Conservation (phyloP, 92 coral and sea anemone genomes). For the Bergia puertoricense region DNA sequence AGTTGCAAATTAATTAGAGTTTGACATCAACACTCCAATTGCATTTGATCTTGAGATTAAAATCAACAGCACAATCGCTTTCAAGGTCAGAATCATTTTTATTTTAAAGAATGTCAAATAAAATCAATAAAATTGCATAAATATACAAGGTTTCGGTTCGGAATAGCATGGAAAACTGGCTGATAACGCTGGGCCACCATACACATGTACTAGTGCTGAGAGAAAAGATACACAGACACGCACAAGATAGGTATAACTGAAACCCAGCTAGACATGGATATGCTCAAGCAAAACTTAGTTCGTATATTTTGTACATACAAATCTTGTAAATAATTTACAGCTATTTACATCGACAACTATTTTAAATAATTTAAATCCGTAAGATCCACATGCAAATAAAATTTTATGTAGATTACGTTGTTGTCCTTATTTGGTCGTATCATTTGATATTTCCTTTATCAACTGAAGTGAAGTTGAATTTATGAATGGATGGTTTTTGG, state of each 20-base stretch:
- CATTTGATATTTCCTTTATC: neutral
- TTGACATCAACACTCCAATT: too few species aligned
- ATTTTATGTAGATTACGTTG: neutral
- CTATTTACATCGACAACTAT: neutral
- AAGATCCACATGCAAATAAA: conserved; percentile 3
- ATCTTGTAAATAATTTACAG: conserved; percentile 6
- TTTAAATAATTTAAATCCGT: neutral
- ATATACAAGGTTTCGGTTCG: too few species aligned
- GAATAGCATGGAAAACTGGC: too few species aligned
- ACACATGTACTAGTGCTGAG: neutral
- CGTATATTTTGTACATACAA: neutral
- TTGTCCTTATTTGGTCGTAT: neutral
- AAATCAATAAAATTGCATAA: too few species aligned
- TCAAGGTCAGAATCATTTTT: too few species aligned
- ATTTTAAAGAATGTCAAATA: too few species aligned
- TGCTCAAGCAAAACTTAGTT: neutral
- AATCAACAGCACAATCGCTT: too few species aligned
- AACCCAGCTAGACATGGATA: neutral
- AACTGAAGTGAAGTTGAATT: neutral
- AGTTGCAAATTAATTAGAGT: too few species aligned
- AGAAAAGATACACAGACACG: neutral
- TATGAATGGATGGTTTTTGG: too few species aligned
- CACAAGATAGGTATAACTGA: neutral
- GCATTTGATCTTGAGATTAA: too few species aligned
- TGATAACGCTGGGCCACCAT: too few species aligned